These are phyloP conservation scores for Trichonephila clavata DNA, from an alignment of 1,140 invertebrate species.

Conservation along the genomic window DNA sequence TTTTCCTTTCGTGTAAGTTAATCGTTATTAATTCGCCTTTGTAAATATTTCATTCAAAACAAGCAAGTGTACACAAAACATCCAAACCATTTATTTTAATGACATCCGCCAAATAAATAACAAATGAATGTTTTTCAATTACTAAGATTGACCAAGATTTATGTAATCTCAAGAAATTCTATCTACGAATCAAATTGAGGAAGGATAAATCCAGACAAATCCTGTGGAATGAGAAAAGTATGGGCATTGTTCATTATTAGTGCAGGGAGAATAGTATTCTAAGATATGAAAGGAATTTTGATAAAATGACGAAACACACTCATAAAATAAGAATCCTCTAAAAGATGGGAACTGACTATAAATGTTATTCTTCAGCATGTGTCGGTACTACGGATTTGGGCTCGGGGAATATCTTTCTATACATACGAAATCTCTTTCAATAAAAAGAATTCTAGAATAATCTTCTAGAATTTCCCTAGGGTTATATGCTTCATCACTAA, in stretches of 20 bases:
- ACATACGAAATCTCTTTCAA: background rate
- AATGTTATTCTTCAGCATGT: background rate
- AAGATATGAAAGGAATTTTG: background rate
- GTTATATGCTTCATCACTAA: conserved; percentile 48
- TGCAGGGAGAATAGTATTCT: background rate
- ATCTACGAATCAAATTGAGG: too few relatives aligned
- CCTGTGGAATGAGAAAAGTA: background rate
- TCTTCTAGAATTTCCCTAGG: conserved; percentile 39
- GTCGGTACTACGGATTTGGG: background rate
- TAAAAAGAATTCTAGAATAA: conserved; percentile 4
- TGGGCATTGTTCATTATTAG: background rate
- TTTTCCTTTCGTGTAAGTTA: too few relatives aligned
- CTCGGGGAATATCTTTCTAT: background rate
- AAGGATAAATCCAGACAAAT: background rate
- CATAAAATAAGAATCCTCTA: conserved; percentile 32
- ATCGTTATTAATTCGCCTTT: too few relatives aligned
- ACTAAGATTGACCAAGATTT: too few relatives aligned
- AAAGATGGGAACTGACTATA: background rate
- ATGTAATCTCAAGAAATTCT: too few relatives aligned
- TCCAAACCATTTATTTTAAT: too few relatives aligned
- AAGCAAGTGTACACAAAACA: too few relatives aligned
- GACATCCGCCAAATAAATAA: too few relatives aligned
- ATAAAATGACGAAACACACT: background rate
- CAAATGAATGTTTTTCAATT: too few relatives aligned
- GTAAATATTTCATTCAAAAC: too few relatives aligned